Percentiles rank a stretch among this genome's conserved stretches.
Evolutionary conservation across 2,888 invertebrate species (phyloP).

Genomic region (Nasonovia ribisnigri): DNA sequence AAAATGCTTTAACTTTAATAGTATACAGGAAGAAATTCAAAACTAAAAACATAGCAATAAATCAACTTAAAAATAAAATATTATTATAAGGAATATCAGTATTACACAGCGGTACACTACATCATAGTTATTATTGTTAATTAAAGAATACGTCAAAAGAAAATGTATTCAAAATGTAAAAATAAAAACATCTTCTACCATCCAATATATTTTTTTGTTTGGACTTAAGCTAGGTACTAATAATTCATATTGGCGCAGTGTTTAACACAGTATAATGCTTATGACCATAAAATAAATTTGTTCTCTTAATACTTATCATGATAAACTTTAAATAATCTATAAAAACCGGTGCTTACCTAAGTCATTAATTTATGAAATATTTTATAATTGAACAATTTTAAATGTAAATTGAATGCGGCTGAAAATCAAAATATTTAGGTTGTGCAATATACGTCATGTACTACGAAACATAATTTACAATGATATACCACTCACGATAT

Average conservation of each 20-base stretch:
- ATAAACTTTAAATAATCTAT: background rate
- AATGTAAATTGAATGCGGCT: background rate
- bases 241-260: background rate
- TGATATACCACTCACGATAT: background rate
- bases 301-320: background rate
- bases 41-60: background rate
- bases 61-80: background rate
- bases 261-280: background rate
- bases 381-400: background rate
- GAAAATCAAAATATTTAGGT: background rate
- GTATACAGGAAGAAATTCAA: background rate
- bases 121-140: constrained; percentile 5
- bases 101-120: background rate
- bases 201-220: background rate
- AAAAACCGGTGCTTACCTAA: too few relatives aligned
- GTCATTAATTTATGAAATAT: background rate
- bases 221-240: background rate
- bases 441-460: background rate
- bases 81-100: background rate
- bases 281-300: background rate
- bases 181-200: background rate
- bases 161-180: background rate
- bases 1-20: background rate
- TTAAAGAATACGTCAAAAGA: background rate
- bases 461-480: background rate